These are phyloP conservation scores for Aphelocoma californica DNA, from an alignment of 2,797 vertebrate species.

Conservation along the genomic window DNA sequence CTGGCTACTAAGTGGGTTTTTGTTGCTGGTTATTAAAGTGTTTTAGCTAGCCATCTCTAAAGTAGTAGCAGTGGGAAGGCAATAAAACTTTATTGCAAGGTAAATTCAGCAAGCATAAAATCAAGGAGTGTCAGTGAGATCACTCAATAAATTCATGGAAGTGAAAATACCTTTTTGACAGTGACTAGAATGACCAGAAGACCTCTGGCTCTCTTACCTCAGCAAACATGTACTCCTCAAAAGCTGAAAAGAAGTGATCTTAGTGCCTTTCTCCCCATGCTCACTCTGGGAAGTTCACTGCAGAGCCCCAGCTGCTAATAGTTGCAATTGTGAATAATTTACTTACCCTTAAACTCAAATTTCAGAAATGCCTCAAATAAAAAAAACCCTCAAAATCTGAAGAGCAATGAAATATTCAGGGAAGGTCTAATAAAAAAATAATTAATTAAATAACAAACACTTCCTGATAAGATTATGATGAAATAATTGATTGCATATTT, in stretches of 20 bases:
- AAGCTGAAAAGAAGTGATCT: background rate
- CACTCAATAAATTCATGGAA: background rate
- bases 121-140: background rate
- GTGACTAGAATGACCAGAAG: background rate
- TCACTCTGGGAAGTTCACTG: background rate
- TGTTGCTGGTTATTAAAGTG: background rate
- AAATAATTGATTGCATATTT: background rate
- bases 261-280: background rate
- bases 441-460: background rate
- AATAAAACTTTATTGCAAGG: background rate
- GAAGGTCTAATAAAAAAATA: background rate
- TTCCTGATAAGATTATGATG: background rate
- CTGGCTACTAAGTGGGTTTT: background rate
- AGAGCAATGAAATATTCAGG: background rate
- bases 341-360: background rate
- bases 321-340: background rate
- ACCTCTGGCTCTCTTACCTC: background rate
- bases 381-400: background rate
- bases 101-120: background rate
- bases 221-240: background rate
- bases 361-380: background rate
- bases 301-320: background rate
- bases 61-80: background rate
- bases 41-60: background rate
- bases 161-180: background rate